These are phyloP conservation scores for Atrichornis clamosus DNA, from an alignment of 2,113 vertebrate species.

Conservation along the genomic window DNA sequence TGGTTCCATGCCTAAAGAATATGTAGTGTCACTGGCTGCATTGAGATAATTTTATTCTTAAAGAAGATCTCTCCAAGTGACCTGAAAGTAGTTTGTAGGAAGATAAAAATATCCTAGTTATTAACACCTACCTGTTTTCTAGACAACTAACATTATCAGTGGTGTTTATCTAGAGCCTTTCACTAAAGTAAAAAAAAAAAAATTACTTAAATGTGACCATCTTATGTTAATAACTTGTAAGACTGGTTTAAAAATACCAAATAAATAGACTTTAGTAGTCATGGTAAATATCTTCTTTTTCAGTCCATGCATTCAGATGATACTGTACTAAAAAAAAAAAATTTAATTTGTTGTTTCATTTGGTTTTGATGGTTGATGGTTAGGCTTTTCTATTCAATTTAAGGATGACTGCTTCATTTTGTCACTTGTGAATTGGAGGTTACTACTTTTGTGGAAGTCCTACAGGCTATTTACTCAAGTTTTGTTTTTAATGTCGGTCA, in stretches of 20 bases:
- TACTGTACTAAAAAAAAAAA: neutral
- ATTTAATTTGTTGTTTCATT: neutral
- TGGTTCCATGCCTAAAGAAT: neutral
- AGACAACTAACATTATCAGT: neutral
- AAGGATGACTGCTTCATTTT: neutral
- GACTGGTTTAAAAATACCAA: neutral
- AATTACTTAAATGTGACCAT: neutral
- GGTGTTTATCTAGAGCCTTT: neutral
- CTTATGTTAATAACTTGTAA: neutral
- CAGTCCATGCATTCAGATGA: neutral
- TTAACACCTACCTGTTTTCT: neutral
- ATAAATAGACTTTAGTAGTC: neutral
- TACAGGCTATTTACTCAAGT: neutral
- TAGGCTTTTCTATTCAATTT: neutral
- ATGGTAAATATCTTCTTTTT: neutral
- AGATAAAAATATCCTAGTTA: neutral
- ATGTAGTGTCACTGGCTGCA: accelerated
- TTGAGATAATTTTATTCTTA: neutral
- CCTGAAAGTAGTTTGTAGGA: neutral
- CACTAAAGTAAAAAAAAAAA: neutral
- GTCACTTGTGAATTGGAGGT: neutral
- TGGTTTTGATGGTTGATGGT: neutral
- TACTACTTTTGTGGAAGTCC: neutral
- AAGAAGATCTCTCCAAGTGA: neutral
- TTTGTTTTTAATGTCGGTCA: neutral